Evolutionary conservation across 2,113 vertebrate genomes (phyloP).

Genomic region (Eretmochelys imbricata): DNA sequence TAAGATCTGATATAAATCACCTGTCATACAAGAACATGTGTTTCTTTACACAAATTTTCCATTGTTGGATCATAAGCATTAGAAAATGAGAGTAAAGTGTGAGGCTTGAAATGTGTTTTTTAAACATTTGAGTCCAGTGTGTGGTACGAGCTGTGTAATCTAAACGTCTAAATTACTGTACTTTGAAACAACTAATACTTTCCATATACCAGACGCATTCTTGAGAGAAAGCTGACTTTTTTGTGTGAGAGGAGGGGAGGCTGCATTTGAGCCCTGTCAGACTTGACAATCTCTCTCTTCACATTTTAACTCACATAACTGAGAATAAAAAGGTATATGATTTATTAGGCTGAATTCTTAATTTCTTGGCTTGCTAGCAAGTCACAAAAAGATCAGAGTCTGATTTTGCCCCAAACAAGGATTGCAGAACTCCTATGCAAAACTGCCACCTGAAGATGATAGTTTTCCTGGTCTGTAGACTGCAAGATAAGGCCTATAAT

Average conservation of each 20-base stretch:
- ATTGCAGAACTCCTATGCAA: conserved; percentile 22
- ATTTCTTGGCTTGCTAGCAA: neutral
- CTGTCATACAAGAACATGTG: neutral
- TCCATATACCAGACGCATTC: neutral
- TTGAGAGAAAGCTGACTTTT: neutral
- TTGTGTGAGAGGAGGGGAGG: neutral
- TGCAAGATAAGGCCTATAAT: neutral
- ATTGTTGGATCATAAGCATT: neutral
- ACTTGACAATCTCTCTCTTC: neutral
- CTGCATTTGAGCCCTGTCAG: neutral
- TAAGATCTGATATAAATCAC: neutral
- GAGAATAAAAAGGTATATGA: neutral
- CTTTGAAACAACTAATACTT: neutral
- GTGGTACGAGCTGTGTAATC: neutral
- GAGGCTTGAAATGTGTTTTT: neutral
- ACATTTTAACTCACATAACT: neutral
- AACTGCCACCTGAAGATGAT: neutral
- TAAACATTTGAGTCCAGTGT: neutral
- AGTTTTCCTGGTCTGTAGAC: neutral
- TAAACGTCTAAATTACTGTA: neutral
- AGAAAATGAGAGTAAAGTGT: conserved; percentile 3
- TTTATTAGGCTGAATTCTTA: neutral
- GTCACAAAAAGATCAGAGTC: conserved; percentile 1
- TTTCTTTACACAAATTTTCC: neutral
- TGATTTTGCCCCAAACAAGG: neutral